A percentile compares a stretch with the other conserved stretches of the same genome.
Evolutionary conservation across 2,113 vertebrate genomes (phyloP).

Genomic region (Taxidea taxus): DNA sequence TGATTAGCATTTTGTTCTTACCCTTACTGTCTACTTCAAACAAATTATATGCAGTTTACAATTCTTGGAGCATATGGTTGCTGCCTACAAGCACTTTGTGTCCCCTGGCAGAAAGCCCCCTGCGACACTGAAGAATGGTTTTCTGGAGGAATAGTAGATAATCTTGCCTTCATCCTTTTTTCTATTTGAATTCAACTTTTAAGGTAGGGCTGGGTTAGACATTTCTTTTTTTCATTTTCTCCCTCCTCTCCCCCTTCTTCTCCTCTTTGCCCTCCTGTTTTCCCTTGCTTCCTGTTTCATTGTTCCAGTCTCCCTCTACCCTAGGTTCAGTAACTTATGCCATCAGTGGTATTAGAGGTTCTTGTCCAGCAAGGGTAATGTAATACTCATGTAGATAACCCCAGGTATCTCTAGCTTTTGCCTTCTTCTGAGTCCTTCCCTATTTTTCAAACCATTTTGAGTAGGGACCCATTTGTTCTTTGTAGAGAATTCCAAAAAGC

Average conservation of each 20-base stretch:
- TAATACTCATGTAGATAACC: background rate
- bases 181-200: constrained; percentile 4
- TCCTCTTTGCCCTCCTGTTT: too few species aligned
- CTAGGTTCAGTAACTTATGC: background rate
- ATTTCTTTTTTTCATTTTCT: background rate
- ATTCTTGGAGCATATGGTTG: constrained; percentile 46
- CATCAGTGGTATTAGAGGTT: background rate
- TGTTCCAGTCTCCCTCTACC: background rate
- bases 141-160: constrained; percentile 1
- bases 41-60: constrained; percentile 46
- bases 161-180: constrained; percentile 38
- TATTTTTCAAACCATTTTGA: constrained; percentile 20
- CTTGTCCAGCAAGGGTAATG: background rate
- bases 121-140: background rate
- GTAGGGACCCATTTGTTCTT: background rate
- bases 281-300: background rate
- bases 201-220: background rate
- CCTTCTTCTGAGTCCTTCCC: background rate
- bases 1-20: constrained; percentile 47
- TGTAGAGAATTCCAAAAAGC: constrained; percentile 12
- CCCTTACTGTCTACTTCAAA: constrained; percentile 50
- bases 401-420: constrained; percentile 3
- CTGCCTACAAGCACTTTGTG: constrained; percentile 22
- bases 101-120: constrained; percentile 29
- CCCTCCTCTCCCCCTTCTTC: too few species aligned